A percentile compares a stretch with the other conserved stretches of the same genome.
Evolutionary conservation across 2,888 invertebrate species (phyloP).

Genomic region (Agonum fuliginosum): DNA sequence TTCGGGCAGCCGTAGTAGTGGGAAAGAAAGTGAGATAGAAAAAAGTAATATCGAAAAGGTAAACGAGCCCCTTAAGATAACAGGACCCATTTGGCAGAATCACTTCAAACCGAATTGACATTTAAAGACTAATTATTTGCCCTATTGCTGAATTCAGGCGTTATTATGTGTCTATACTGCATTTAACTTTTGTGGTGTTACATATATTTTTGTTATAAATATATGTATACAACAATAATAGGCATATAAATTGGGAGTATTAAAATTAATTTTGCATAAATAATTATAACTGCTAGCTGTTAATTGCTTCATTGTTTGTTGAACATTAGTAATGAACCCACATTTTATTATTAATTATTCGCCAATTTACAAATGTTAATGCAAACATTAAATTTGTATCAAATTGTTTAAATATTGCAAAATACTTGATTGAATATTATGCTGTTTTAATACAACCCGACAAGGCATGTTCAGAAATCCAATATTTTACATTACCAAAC

Average conservation of each 20-base stretch:
- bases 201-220: not conserved
- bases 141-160: too few relatives aligned
- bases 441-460: not conserved
- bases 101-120: too few relatives aligned
- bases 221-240: not conserved
- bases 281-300: not conserved
- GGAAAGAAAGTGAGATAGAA: too few relatives aligned
- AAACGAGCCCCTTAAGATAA: too few relatives aligned
- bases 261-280: not conserved
- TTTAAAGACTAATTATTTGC: too few relatives aligned
- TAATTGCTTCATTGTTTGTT: not conserved
- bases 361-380: not conserved
- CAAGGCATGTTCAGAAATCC: slow-evolving; percentile 5
- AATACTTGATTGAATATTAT: not conserved
- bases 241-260: not conserved
- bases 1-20: too few relatives aligned
- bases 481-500: too few relatives aligned
- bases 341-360: not conserved
- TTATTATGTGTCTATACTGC: too few relatives aligned
- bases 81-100: too few relatives aligned
- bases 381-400: not conserved
- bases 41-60: too few relatives aligned
- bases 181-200: too few relatives aligned
- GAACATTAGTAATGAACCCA: slow-evolving; percentile 1
- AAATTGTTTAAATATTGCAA: not conserved